These are phyloP conservation scores for Oryctolagus cuniculus DNA, from an alignment of 2,113 vertebrate genomes.

Conservation along the genomic window mOryCun1.1 NC_091436.1:84717501-84718000, in stretches of 20 bases:
- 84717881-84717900: no score
- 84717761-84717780: not conserved
- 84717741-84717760: not conserved
- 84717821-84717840: no score
- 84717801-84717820: not conserved
- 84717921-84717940: no score
- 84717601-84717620: not conserved
- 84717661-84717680: not conserved
- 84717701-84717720: not conserved
- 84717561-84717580: not conserved
- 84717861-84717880: no score
- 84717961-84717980: no score
- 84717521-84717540: not conserved
- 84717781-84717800: not conserved
- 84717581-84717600: not conserved
- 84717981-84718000: no score
- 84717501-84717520: not conserved
- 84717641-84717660: not conserved
- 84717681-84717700: not conserved
- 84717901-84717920: no score
- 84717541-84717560: constrained; percentile 1
- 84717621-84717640: not conserved
- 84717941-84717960: no score
- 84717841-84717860: no score
- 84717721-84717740: not conserved